A percentile compares a stretch with the other conserved stretches of the same genome.
phyloP scores from a whole-genome alignment of 1,140 invertebrate species.

The Dendroctonus valens region DNA sequence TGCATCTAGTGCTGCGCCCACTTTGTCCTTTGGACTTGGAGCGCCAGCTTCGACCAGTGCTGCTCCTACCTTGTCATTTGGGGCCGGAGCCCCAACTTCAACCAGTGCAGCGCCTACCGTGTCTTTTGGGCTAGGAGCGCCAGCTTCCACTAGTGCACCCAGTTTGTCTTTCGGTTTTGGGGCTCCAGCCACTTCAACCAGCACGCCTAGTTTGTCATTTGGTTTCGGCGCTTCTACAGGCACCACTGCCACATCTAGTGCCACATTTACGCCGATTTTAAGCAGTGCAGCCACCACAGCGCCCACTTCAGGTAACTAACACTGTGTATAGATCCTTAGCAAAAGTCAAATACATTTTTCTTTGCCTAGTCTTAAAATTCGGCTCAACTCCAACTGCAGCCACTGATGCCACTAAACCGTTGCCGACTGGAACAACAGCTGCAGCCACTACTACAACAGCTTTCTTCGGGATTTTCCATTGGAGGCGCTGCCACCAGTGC shows the following conservation, averaged over 20 bases:
- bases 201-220: no score
- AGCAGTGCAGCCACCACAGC: conserved; percentile 3
- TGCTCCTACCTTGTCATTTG: conserved; percentile 13
- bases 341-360: not conserved
- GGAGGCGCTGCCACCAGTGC: conserved; percentile 1
- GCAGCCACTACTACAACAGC: conserved; percentile 1
- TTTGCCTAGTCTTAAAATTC: not conserved
- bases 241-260: no score
- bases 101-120: not conserved
- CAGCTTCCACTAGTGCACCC: not conserved
- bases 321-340: not conserved
- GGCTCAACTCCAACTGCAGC: not conserved
- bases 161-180: not conserved
- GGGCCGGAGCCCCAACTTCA: conserved; percentile 1
- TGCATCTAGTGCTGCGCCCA: conserved; percentile 32
- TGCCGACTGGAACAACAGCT: not conserved
- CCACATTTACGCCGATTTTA: no score
- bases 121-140: not conserved
- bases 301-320: not conserved
- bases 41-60: conserved; percentile 35
- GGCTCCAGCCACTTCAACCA: not conserved
- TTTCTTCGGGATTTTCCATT: conserved; percentile 12
- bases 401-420: no score
- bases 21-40: conserved; percentile 22
- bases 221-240: not conserved